Conservation (phyloP, 2,888 invertebrate genomes). For the Conomelus anceps region DNA sequence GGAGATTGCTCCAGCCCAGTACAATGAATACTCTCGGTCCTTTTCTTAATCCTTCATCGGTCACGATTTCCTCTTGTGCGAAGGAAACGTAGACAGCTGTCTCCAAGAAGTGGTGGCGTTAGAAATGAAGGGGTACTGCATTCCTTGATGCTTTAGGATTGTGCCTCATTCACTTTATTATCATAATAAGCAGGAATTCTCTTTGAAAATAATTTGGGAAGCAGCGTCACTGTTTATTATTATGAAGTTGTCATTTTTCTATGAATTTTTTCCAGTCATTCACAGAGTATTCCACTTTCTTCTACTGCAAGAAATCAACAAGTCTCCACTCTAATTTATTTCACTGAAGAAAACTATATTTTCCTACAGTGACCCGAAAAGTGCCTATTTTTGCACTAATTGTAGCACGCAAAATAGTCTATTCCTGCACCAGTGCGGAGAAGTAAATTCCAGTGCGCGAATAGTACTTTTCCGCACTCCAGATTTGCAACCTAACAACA, state of each 20-base stretch:
- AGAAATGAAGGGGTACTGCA: background rate
- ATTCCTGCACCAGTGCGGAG: too few relatives aligned
- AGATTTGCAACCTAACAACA: too few relatives aligned
- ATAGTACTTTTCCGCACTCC: too few relatives aligned
- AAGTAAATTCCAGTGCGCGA: too few relatives aligned
- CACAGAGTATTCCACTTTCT: too few relatives aligned
- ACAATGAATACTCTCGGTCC: background rate
- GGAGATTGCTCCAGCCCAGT: background rate
- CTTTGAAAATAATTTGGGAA: background rate
- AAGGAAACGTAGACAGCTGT: background rate
- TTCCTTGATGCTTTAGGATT: background rate
- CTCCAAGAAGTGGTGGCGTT: background rate
- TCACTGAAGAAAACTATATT: too few relatives aligned
- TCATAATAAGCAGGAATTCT: background rate
- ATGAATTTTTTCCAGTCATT: background rate
- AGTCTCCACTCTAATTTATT: too few relatives aligned
- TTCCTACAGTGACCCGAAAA: too few relatives aligned
- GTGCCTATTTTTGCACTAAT: too few relatives aligned
- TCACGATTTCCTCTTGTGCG: background rate
- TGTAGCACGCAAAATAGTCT: too few relatives aligned
- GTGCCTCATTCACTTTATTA: background rate
- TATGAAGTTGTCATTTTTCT: background rate
- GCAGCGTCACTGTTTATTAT: background rate
- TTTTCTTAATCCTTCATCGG: background rate
- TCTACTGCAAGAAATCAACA: too few relatives aligned